Conservation (phyloP, 2,888 invertebrate species). For the Ryuthela nishihirai region DNA sequence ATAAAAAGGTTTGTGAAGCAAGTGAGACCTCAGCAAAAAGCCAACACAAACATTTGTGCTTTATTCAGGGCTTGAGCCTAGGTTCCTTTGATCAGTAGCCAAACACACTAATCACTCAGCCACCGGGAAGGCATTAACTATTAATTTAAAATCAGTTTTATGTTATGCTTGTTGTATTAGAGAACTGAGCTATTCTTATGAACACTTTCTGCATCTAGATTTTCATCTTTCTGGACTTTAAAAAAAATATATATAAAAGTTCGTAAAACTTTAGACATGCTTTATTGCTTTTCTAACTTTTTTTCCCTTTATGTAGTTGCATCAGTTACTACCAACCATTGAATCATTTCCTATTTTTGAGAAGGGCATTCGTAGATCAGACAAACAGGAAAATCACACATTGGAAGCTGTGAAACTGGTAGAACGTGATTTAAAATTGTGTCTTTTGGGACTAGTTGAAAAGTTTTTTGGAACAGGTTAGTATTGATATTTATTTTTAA, state of each 20-base stretch:
- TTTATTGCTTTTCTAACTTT: too few species aligned
- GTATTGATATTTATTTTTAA: conserved; percentile 13
- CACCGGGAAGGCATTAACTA: too few species aligned
- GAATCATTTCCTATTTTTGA: conserved; percentile 62
- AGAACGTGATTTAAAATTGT: conserved; percentile 76
- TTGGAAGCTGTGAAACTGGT: conserved; percentile 80
- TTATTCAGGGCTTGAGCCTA: too few species aligned
- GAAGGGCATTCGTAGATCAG: conserved; percentile 52
- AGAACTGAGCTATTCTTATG: neutral
- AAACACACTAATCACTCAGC: too few species aligned
- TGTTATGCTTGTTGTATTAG: neutral
- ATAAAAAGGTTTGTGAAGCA: too few species aligned
- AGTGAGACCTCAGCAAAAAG: too few species aligned
- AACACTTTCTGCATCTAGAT: neutral
- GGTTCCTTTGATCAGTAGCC: too few species aligned
- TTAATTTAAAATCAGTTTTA: too few species aligned
- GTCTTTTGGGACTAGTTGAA: conserved; percentile 68
- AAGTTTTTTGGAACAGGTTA: conserved; percentile 71
- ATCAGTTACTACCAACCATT: conserved; percentile 1
- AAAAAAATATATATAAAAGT: too few species aligned
- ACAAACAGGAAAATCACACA: conserved; percentile 81
- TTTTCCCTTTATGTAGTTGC: conserved; percentile 18
- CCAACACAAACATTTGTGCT: too few species aligned
- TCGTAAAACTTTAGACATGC: too few species aligned
- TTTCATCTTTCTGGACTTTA: too few species aligned